Conservation (phyloP, 1,140 invertebrate species). For the Drosophila pruinosa region DNA sequence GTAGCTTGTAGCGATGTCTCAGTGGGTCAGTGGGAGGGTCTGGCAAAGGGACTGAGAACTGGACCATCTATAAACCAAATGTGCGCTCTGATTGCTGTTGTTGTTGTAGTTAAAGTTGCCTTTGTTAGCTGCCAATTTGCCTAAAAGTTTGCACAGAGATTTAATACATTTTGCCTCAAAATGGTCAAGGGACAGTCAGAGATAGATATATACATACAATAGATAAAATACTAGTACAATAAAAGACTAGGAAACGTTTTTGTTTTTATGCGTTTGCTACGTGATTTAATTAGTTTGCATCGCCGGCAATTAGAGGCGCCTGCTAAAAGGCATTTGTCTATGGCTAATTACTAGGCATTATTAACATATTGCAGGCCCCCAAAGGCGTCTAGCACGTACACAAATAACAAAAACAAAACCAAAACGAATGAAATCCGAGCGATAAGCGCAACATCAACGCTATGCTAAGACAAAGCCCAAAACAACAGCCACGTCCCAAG, state of each 20-base stretch:
- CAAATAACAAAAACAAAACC: not conserved
- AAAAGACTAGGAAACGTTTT: constrained; percentile 50
- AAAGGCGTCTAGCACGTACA: constrained; percentile 24
- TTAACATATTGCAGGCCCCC: constrained; percentile 62
- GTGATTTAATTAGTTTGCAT: constrained; percentile 76
- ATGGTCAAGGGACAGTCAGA: constrained; percentile 12
- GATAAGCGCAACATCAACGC: constrained; percentile 44
- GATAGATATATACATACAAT: not conserved
- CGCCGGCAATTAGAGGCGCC: constrained; percentile 44
- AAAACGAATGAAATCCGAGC: not conserved
- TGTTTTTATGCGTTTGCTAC: constrained; percentile 75
- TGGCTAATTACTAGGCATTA: constrained; percentile 65
- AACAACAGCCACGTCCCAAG: too few species aligned
- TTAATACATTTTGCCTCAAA: constrained; percentile 12
- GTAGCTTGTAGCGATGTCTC: too few species aligned
- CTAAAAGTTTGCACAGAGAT: constrained; percentile 56
- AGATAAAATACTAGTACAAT: not conserved
- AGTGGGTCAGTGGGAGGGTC: constrained; percentile 4
- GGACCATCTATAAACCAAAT: constrained; percentile 24
- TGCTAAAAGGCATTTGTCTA: constrained; percentile 48
- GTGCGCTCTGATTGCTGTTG: constrained; percentile 39
- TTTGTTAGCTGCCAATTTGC: constrained; percentile 66
- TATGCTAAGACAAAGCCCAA: constrained; percentile 20
- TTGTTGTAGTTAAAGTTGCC: constrained; percentile 22
- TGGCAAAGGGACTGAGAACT: not conserved